Evolutionary conservation across 2,888 invertebrate genomes (phyloP), one percentile per base, ranked within the genome.

Genomic region (Eupeodes luniger): DNA sequence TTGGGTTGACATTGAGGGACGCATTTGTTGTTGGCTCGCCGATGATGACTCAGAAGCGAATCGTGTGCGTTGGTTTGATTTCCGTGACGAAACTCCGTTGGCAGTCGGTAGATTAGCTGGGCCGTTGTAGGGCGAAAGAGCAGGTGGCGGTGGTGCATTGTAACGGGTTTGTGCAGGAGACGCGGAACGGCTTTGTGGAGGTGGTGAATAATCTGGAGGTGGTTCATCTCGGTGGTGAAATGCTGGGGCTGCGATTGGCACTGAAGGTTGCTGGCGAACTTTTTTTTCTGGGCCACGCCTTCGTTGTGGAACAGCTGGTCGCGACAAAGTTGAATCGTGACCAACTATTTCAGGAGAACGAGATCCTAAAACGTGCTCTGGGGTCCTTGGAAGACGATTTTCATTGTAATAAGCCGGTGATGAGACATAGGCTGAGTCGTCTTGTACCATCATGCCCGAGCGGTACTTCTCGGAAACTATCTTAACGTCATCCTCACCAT

Each of bases 131-230:
- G 82, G 67, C 53, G 81, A 70, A n/a, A 76, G 51, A 34, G 75
- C 90, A 81, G 79, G 91, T 88, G 10, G 94, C 93, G 40, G 61
- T 53, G 85, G 76, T 76, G 76, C 70, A 76, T 76, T 72, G 93
- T 93, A 88, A 40, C 88, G 84, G 90, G 81, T 89, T 81, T 91
- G 92, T 5, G 92, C 92, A 51, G 94, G 93, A 7, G 94, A 93
- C 34, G 88, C 90, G 16, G 93, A 93, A 75, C 92, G 93, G 80
- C 93, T 93, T 51, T 92, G 91, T 40, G 94, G 94, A 10, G 95
- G 95, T 10, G 96, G 96, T 2, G 96, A 96, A 91, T 96, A 96
- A 91, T 96, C 96, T 4, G 96, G 96, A 2, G 96, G 96, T 7
- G 96, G 96, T 91, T 96, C 96, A 36, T 94, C 94, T 1, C 95